Conservation (phyloP, 2,888 invertebrate species). For the Drosophila meridiana region DNA sequence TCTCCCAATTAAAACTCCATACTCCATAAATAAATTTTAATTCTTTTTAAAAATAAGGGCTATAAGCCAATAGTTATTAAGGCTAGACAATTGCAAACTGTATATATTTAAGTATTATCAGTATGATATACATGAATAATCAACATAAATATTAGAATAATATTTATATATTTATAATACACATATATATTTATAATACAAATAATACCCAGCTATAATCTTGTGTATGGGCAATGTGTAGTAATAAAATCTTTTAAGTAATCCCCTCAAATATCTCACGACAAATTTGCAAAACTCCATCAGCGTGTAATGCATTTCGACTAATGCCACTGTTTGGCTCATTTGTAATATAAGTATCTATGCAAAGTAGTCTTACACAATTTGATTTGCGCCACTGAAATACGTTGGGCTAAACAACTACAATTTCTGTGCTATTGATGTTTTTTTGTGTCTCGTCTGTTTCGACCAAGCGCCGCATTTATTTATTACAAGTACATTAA, state of each 20-base stretch:
- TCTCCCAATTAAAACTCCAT: no score
- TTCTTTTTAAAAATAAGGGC: no score
- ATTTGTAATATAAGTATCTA: conserved; percentile 24
- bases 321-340: conserved; percentile 15
- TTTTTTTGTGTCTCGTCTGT: conserved; percentile 9
- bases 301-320: background rate
- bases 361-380: conserved; percentile 51
- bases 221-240: no score
- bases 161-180: no score
- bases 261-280: background rate
- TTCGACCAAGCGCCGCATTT: conserved; percentile 58
- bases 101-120: no score
- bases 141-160: no score
- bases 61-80: no score
- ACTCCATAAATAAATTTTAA: no score
- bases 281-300: background rate
- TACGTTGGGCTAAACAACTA: conserved; percentile 20
- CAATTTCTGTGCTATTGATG: conserved; percentile 48
- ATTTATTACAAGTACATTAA: conserved; percentile 80
- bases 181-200: no score
- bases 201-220: background rate
- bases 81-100: no score
- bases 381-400: conserved; percentile 22
- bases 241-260: no score
- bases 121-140: no score